Conservation (phyloP, 2,797 vertebrate species). For the Oreortyx pictus region DNA sequence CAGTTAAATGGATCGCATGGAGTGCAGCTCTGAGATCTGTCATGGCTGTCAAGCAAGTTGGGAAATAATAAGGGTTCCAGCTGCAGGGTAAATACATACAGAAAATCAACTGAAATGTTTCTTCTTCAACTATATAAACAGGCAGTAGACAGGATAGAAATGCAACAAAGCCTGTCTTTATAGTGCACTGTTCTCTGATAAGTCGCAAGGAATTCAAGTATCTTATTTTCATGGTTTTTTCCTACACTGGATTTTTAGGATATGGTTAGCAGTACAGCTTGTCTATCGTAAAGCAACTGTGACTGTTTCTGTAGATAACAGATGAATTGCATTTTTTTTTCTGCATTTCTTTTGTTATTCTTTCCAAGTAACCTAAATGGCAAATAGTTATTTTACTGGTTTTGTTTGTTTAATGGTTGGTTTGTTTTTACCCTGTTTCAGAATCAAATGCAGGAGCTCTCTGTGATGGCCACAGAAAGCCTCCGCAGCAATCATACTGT, state of each 20-base stretch:
- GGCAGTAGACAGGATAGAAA: not conserved
- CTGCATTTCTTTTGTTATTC: not conserved
- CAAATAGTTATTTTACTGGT: not conserved
- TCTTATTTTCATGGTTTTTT: not conserved
- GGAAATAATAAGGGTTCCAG: not conserved
- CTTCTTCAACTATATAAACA: not conserved
- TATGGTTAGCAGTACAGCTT: accelerated
- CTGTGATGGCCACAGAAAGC: slow-evolving; percentile 85
- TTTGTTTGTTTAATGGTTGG: not conserved
- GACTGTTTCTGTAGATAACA: not conserved
- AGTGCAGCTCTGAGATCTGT: not conserved
- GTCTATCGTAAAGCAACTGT: not conserved
- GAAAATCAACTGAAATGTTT: not conserved
- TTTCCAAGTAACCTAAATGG: not conserved
- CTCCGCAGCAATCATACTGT: slow-evolving; percentile 90
- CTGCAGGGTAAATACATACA: not conserved
- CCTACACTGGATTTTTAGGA: not conserved
- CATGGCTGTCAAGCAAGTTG: not conserved
- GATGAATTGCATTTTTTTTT: not conserved
- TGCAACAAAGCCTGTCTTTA: not conserved
- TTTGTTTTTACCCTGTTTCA: slow-evolving; percentile 69
- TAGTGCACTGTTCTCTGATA: not conserved
- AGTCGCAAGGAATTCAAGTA: not conserved
- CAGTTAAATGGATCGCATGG: not conserved
- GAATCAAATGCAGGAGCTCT: slow-evolving; percentile 89